These are phyloP conservation scores for Solenodon paradoxus DNA, from an alignment of 2,113 vertebrate species.

Conservation along the genomic window DNA sequence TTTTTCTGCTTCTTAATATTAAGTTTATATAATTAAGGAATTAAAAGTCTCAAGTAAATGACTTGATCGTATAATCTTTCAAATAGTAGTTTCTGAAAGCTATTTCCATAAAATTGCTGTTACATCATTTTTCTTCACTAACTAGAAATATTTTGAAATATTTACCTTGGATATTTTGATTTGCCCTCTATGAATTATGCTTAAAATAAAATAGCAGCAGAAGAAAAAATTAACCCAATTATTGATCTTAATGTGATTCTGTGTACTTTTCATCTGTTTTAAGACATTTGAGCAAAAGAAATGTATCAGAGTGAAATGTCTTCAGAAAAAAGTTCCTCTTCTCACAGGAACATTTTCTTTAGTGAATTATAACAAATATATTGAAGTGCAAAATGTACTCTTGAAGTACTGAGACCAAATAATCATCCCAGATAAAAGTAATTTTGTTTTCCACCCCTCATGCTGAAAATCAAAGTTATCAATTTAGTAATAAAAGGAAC, in stretches of 20 bases:
- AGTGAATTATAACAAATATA: neutral
- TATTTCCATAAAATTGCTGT: neutral
- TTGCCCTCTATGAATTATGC: neutral
- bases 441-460: neutral
- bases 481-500: neutral
- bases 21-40: neutral
- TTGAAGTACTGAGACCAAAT: neutral
- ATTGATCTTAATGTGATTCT: neutral
- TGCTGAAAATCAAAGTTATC: neutral
- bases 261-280: no score
- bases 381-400: no score
- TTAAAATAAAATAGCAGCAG: neutral
- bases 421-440: neutral
- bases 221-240: neutral
- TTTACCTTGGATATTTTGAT: neutral
- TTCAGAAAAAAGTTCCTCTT: constrained; percentile 3
- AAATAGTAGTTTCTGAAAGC: neutral
- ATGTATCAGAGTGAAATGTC: neutral
- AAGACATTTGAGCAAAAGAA: neutral
- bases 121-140: neutral
- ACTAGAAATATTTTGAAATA: neutral
- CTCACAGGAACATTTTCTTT: neutral
- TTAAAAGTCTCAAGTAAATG: neutral
- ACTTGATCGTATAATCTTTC: neutral
- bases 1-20: neutral